These are phyloP conservation scores for Triplophysa yarkandensis DNA, from an alignment of 2,797 vertebrate species.

Conservation along the genomic window DNA sequence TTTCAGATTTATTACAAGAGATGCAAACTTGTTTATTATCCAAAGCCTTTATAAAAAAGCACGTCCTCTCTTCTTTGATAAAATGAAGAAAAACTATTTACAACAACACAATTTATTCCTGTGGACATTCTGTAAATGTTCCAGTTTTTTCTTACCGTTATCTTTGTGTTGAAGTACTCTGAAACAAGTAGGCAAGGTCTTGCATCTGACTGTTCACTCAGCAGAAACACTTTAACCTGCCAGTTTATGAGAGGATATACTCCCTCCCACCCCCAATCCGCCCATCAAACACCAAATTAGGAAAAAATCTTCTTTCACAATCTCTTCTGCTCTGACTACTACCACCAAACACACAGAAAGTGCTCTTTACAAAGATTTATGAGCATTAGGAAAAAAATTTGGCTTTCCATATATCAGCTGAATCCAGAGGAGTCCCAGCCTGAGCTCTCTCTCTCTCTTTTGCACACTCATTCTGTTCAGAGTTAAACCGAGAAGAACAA, in stretches of 20 bases:
- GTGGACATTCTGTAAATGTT: too few species aligned
- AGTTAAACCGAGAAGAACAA: too few species aligned
- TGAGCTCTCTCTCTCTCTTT: not conserved
- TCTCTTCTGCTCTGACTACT: not conserved
- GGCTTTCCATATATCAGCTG: not conserved
- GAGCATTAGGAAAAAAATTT: not conserved
- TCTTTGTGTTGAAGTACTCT: conserved; percentile 14
- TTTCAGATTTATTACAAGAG: not conserved
- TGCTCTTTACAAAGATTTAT: not conserved
- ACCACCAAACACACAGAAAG: not conserved
- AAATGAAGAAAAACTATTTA: too few species aligned
- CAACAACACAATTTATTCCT: too few species aligned
- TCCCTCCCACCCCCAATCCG: conserved; percentile 29
- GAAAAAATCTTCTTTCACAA: not conserved
- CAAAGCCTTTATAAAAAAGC: too few species aligned
- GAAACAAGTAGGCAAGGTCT: conserved; percentile 16
- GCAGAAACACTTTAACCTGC: not conserved
- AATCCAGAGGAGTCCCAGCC: not conserved
- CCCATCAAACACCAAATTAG: conserved; percentile 40
- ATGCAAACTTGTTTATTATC: too few species aligned
- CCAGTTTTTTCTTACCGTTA: conserved; percentile 33
- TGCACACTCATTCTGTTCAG: not conserved
- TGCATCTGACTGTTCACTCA: conserved; percentile 22
- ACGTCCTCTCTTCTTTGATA: too few species aligned
- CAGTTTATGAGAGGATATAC: conserved; percentile 23